Evolutionary conservation across 2,797 vertebrate genomes (phyloP), one percentile per base, ranked within the genome.

Genomic region (Ataeniobius toweri): DNA sequence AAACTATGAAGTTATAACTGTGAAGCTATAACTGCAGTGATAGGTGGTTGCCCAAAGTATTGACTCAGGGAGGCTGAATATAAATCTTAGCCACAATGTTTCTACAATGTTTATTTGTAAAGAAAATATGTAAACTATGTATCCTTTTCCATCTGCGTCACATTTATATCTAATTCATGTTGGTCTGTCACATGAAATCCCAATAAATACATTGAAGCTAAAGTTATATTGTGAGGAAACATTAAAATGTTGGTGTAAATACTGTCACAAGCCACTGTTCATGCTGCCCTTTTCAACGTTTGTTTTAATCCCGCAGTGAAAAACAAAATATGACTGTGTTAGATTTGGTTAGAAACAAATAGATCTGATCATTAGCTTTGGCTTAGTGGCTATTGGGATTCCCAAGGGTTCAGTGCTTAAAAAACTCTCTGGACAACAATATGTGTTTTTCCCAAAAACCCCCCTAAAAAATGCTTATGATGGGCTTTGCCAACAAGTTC

Each of bases 361-460:
- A 26, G 65, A 50, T 39, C 2, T 75, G n/a, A 18, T 50, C 16
- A 6, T 0, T 41, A 71, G 7, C 51, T 28, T 77, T 24, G 71
- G 31, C n/a, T 41, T 58, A 31, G 67, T 20, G 68, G 58, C 73
- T 48, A 39, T 53, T 41, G 44, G 2, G 48, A 75, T 74, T 65
- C 5, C 24, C 18, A 74, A 2, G 28, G 46, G 48, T 76, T 78
- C 9, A 10, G 8, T 28, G 10, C n/a, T 59, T 28, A 78, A 71
- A 79, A 70, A 72, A 51, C 50, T 73, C 28, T 24, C 46, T 53
- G 24, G 18, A 18, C 2, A 70, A 70, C 26, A 61, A 9, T 55
- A 71, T 74, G 74, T 39, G 26, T 46, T 77, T 85, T 41, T 63
- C 28, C 26, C 56, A 77, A 12, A 55, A 51, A 71, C 74, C 68